These are phyloP conservation scores for Gisinianus flammeolus DNA, from an alignment of 2,888 invertebrate species.

Conservation along the genomic window DNA sequence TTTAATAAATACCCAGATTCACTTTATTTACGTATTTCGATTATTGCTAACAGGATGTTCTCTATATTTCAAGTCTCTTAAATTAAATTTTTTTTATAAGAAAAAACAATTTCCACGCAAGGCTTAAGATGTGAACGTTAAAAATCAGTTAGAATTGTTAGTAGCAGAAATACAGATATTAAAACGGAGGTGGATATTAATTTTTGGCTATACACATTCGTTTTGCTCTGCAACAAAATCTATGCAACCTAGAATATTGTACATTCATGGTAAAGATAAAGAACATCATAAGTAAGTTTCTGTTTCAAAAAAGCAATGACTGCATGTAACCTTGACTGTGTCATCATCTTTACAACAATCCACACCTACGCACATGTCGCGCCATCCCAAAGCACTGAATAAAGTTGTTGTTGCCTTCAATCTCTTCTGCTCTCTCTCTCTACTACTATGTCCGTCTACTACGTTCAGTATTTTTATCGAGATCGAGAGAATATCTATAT, in stretches of 20 bases:
- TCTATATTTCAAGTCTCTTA: too few relatives aligned
- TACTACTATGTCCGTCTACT: background rate
- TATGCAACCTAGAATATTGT: background rate
- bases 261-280: background rate
- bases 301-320: background rate
- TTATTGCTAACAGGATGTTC: too few relatives aligned
- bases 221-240: background rate
- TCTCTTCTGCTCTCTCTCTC: background rate
- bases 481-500: background rate
- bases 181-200: background rate
- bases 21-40: too few relatives aligned
- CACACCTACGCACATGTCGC: background rate
- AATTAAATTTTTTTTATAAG: too few relatives aligned
- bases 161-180: background rate
- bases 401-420: background rate
- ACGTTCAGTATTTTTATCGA: too few relatives aligned
- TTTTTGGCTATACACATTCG: background rate
- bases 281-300: background rate
- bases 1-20: too few relatives aligned
- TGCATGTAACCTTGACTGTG: constrained; percentile 7
- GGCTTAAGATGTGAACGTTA: background rate
- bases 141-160: background rate
- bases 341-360: background rate
- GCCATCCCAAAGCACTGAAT: background rate
- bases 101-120: background rate